Percentiles rank a stretch among this genome's conserved stretches.
Conservation (phyloP, 1,140 invertebrate genomes). For the Callitettix versicolor region DNA sequence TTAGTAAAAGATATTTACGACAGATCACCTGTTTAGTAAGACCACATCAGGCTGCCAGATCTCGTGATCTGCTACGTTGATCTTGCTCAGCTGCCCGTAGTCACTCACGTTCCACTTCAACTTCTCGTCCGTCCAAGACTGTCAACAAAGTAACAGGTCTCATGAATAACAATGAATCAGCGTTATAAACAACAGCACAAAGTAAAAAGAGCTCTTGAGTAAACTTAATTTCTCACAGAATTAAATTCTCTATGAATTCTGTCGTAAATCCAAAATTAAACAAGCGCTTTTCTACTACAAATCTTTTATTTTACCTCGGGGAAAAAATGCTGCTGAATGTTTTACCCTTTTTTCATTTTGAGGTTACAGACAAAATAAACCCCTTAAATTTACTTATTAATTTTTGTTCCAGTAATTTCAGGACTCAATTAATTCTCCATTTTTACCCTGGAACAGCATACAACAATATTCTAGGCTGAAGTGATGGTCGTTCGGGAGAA, state of each 20-base stretch:
- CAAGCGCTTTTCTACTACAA: neutral
- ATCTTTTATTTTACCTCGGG: neutral
- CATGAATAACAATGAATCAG: too few species aligned
- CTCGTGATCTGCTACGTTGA: conserved; percentile 48
- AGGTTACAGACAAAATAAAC: too few species aligned
- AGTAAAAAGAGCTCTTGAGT: neutral
- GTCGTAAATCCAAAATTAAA: neutral
- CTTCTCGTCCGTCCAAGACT: conserved; percentile 54
- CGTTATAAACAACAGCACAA: neutral
- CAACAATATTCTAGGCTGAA: too few species aligned
- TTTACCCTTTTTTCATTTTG: too few species aligned
- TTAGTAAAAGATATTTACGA: too few species aligned
- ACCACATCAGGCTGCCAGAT: conserved; percentile 57
- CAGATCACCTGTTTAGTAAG: conserved; percentile 48
- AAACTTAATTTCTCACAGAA: neutral
- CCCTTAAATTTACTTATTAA: too few species aligned
- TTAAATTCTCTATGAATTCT: neutral
- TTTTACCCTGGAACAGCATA: too few species aligned
- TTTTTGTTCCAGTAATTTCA: too few species aligned
- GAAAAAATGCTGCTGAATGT: neutral
- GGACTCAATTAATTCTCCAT: too few species aligned
- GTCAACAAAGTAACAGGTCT: too few species aligned
- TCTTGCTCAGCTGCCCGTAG: conserved; percentile 42
- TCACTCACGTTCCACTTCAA: conserved; percentile 48
- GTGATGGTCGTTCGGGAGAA: too few species aligned